Evolutionary conservation across 2,888 invertebrate species (phyloP).

Genomic region (Troides aeacus): DNA sequence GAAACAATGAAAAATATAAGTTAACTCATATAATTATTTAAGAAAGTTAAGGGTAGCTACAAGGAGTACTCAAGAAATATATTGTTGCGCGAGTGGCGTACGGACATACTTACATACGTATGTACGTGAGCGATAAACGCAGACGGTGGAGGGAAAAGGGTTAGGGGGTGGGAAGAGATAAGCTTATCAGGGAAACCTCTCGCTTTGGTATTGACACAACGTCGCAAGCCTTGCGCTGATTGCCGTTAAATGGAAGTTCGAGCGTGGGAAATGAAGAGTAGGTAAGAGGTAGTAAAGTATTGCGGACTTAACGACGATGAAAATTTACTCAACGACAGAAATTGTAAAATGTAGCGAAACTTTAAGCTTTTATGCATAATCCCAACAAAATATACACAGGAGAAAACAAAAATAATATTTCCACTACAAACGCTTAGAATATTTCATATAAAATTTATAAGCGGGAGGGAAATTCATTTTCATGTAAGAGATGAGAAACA

Average conservation of each 20-base stretch:
- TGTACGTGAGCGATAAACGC: slow-evolving; percentile 72
- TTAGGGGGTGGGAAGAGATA: slow-evolving; percentile 59
- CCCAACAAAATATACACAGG: neutral
- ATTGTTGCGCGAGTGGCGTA: slow-evolving; percentile 56
- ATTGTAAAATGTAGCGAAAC: neutral
- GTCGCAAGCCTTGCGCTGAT: slow-evolving; percentile 73
- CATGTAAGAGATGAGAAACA: slow-evolving; percentile 62
- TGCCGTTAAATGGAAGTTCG: slow-evolving; percentile 73
- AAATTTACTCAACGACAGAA: neutral
- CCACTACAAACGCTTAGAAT: slow-evolving; percentile 14
- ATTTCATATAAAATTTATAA: slow-evolving; percentile 43
- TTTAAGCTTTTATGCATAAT: neutral
- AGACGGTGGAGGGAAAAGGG: slow-evolving; percentile 51
- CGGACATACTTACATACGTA: slow-evolving; percentile 37
- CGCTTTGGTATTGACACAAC: slow-evolving; percentile 78
- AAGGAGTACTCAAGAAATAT: slow-evolving; percentile 40
- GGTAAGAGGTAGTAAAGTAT: slow-evolving; percentile 43
- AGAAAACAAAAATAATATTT: slow-evolving; percentile 3
- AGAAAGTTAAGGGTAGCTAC: slow-evolving; percentile 20
- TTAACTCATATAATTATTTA: slow-evolving; percentile 9
- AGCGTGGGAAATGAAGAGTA: slow-evolving; percentile 59
- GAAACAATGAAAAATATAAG: neutral
- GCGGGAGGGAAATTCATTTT: slow-evolving; percentile 42
- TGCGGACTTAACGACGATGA: slow-evolving; percentile 35
- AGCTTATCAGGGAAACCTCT: slow-evolving; percentile 79